These are phyloP conservation scores for Diadromus collaris DNA, from an alignment of 2,888 invertebrate species.

Conservation along the genomic window DNA sequence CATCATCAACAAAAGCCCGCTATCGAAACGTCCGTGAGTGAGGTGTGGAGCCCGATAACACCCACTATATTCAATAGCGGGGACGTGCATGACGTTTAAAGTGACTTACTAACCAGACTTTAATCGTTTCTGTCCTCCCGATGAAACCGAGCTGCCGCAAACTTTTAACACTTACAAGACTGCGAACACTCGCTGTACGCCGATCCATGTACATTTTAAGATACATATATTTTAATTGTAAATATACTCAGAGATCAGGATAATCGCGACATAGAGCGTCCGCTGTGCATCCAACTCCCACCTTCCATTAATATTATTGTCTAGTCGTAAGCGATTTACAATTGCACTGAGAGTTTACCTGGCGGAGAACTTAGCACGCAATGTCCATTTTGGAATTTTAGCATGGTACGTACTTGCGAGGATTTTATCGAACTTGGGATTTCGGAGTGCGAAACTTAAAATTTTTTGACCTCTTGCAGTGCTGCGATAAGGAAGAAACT, in stretches of 20 bases:
- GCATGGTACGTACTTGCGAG: slow-evolving; percentile 57
- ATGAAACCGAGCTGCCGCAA: slow-evolving; percentile 32
- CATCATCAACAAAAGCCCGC: slow-evolving; percentile 74
- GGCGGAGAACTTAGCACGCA: slow-evolving; percentile 49
- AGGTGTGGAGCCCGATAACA: slow-evolving; percentile 75
- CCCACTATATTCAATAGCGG: slow-evolving; percentile 75
- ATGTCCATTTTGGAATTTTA: slow-evolving; percentile 43
- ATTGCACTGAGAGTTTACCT: background rate
- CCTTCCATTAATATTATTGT: background rate
- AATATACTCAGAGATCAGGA: slow-evolving; percentile 50
- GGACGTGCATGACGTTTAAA: slow-evolving; percentile 79
- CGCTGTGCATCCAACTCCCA: slow-evolving; percentile 9
- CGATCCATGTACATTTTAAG: slow-evolving; percentile 57
- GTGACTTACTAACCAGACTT: slow-evolving; percentile 59
- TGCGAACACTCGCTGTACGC: slow-evolving; percentile 54
- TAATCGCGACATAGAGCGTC: slow-evolving; percentile 16
- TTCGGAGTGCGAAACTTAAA: background rate
- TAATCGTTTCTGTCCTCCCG: slow-evolving; percentile 42
- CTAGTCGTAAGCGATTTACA: background rate
- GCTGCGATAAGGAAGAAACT: slow-evolving; percentile 67
- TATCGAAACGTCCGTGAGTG: slow-evolving; percentile 75
- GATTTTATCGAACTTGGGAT: slow-evolving; percentile 15
- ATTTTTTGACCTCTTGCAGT: slow-evolving; percentile 68
- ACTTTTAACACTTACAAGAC: slow-evolving; percentile 54
- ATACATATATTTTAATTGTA: slow-evolving; percentile 53